Evolutionary conservation across 2,888 invertebrate genomes (phyloP), one percentile per base, ranked within the genome.

Genomic region (Mantis religiosa): DNA sequence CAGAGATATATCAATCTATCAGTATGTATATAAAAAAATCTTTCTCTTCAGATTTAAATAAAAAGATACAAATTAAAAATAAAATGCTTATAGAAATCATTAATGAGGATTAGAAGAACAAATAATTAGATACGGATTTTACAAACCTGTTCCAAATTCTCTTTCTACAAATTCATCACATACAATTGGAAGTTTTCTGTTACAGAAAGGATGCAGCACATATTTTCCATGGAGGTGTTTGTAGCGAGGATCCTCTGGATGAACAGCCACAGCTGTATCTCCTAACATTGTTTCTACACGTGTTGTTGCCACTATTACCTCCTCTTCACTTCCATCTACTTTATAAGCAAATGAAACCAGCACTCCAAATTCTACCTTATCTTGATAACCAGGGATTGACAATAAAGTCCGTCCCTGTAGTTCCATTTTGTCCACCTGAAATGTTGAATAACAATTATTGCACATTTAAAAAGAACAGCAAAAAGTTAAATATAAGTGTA

Each of bases 281-380:
- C 99, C 98, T 20, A 99, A 94, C 98, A 99, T 99, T 0, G 99
- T 99, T 94, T 99, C 99, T 41, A 99, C 96, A 92, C 99, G 96
- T 0, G 99, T 99, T 1, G 99, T 99, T 0, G 99, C 98, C 41
- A 99, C 99, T 88, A 98, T 94, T 83, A 99, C 94, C 87, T 98
- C 98, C 47, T 95, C 95, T 27, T 91, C 91, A 89, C 93, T 93
- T 84, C 95, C 95, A 90, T 96, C 96, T 2, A 97, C 94, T 92
- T 96, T 96, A 93, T 99, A 99, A 0, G 98, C 98, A 94, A 99
- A 99, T 83, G 96, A 96, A 1, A 98, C 96, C 20, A 99, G 94
- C 54, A 98, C 97, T 3, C 99, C 99, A 92, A 99, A 99, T 92
- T 98, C 98, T 30, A 99, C 95, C 94, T 97, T 97, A 82, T 96